Evolutionary conservation across 1,140 invertebrate species (phyloP), one percentile per base, ranked within the genome.

Genomic region (Diuraphis noxia): DNA sequence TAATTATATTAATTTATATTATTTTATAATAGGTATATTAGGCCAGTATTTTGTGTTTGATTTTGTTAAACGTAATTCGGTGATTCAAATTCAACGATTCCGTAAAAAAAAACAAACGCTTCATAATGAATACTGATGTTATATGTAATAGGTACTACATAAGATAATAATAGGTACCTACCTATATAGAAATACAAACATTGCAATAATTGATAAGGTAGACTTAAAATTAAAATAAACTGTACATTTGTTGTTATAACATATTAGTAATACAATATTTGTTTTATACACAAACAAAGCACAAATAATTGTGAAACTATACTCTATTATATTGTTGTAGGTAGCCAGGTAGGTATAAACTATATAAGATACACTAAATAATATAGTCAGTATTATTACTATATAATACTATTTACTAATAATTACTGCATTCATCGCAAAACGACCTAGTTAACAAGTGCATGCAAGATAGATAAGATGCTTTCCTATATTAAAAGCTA

Each of bases 131-230:
- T 72, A 72, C 13, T n/a, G 34, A 72, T 17, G 30, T 63, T n/a
- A 63, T 49, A 4, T 19, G 19, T 63, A n/a, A n/a, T n/a, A 34
- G 56, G 56, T 72, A 72, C n/a, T 72, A 72, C 30, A n/a, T 72
- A 72, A n/a, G 30, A n/a, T 72, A 72, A 72, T 72, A 72, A 72
- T 72, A 72, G 17, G 56, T n/a, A 72, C 56, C 56, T 72, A 72
- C 56, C 56, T 17, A 63, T 63, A 63, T 63, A n/a, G n/a, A 72
- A 72, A 72, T n/a, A 72, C 56, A 72, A 72, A 72, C 56, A 72
- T 72, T 72, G 56, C 56, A 72, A 72, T n/a, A n/a, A 72, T 72
- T n/a, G 56, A 72, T 72, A n/a, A 63, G 56, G 56, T 63, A 63
- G 30, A 72, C 56, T 72, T 72, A 72, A n/a, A 72, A 72, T n/a